Conservation (phyloP, 2,113 vertebrate genomes). For the Rhinogobius similis region DNA sequence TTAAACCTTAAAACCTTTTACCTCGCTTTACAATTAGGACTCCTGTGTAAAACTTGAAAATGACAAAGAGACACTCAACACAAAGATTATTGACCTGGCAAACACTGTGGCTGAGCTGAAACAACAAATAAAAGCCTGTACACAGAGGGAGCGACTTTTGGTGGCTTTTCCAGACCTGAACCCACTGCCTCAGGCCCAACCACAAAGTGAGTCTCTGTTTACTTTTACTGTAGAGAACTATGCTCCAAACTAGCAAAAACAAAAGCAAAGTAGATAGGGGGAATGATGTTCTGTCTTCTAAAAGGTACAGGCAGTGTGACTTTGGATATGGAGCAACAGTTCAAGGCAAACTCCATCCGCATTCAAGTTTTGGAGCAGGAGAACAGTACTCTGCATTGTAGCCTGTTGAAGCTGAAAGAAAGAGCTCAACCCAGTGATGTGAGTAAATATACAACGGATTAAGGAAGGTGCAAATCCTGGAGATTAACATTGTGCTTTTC, state of each 20-base stretch:
- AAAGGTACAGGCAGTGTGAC: slow-evolving; percentile 83
- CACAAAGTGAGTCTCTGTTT: slow-evolving; percentile 80
- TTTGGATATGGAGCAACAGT: slow-evolving; percentile 89
- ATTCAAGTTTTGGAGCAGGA: slow-evolving; percentile 86
- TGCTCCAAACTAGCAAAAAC: not conserved
- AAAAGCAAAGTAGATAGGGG: too few relatives aligned
- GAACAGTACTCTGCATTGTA: slow-evolving; percentile 74
- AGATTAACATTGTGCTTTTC: not conserved
- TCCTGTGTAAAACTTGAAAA: slow-evolving; percentile 64
- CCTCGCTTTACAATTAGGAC: slow-evolving; percentile 68
- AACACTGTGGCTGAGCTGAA: slow-evolving; percentile 64
- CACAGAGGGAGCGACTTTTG: slow-evolving; percentile 82
- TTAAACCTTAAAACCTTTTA: too few relatives aligned
- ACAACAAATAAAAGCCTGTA: slow-evolving; percentile 63
- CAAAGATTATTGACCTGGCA: slow-evolving; percentile 59
- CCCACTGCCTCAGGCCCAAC: slow-evolving; percentile 45
- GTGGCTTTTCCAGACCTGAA: slow-evolving; percentile 90
- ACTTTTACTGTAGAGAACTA: not conserved
- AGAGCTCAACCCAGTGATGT: slow-evolving; percentile 53
- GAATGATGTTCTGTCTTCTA: slow-evolving; percentile 1
- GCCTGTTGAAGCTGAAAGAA: slow-evolving; percentile 79
- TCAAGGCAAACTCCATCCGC: slow-evolving; percentile 85
- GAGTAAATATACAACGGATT: slow-evolving; percentile 34
- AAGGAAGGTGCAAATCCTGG: not conserved
- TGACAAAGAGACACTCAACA: slow-evolving; percentile 80